These are phyloP conservation scores for Chaitophorus viminalis DNA, from an alignment of 2,888 invertebrate species.

Conservation along the genomic window DNA sequence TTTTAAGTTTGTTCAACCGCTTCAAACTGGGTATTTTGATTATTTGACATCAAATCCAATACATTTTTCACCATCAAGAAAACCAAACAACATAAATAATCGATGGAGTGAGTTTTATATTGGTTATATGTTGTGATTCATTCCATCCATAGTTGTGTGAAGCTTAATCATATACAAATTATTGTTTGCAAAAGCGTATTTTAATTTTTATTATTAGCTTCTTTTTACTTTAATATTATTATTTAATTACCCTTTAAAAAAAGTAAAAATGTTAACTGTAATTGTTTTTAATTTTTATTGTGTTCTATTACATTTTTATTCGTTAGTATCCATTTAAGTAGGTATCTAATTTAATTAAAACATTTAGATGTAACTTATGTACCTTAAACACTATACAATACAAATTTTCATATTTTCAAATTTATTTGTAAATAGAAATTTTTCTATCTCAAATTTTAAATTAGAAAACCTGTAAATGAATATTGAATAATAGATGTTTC, in stretches of 20 bases:
- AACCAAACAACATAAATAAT: constrained; percentile 62
- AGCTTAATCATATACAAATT: background rate
- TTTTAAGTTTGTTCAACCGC: constrained; percentile 54
- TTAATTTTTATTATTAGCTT: constrained; percentile 19
- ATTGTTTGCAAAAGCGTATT: background rate
- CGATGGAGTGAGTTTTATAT: constrained; percentile 64
- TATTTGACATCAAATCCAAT: constrained; percentile 56
- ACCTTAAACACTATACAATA: too few species aligned
- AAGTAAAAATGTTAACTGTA: background rate
- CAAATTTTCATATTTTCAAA: too few species aligned
- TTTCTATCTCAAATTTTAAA: too few species aligned
- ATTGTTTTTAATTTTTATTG: background rate
- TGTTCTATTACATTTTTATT: too few species aligned
- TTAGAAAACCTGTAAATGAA: too few species aligned
- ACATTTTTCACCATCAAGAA: constrained; percentile 57
- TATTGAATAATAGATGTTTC: too few species aligned
- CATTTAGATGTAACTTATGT: too few species aligned
- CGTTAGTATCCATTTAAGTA: too few species aligned
- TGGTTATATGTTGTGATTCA: constrained; percentile 15
- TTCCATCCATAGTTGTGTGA: background rate
- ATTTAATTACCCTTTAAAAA: background rate
- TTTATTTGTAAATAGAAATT: too few species aligned
- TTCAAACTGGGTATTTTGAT: constrained; percentile 54
- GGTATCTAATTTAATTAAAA: too few species aligned
- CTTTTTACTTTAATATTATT: background rate